These are phyloP conservation scores for Leptodirus hochenwartii DNA, from an alignment of 2,888 invertebrate genomes.

Conservation along the genomic window DNA sequence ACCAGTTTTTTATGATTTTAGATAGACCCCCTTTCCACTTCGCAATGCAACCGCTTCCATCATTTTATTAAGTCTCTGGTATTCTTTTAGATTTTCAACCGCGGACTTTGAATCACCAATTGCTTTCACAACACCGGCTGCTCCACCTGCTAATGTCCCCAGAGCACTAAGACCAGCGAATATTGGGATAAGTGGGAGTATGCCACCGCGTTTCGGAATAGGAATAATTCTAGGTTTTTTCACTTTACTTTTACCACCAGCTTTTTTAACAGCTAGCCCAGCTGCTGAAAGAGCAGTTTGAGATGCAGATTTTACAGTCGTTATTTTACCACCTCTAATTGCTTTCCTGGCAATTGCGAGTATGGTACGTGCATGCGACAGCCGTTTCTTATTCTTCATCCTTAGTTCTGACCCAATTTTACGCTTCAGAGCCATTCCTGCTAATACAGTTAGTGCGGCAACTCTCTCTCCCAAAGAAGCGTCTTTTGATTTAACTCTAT, in stretches of 20 bases:
- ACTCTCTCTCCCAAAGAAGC: no score
- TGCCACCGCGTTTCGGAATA: constrained; percentile 16
- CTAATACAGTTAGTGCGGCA: no score
- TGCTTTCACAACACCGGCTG: constrained; percentile 20
- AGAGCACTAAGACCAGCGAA: constrained; percentile 20
- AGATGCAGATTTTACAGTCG: not conserved
- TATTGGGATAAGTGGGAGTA: constrained; percentile 20
- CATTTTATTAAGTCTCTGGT: constrained; percentile 19
- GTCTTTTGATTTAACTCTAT: no score
- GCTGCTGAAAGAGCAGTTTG: constrained; percentile 1
- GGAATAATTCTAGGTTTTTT: constrained; percentile 7
- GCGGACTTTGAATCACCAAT: constrained; percentile 19
- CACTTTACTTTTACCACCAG: constrained; percentile 13
- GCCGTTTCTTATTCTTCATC: no score
- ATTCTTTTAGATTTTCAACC: constrained; percentile 18
- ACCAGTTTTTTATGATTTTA: constrained; percentile 7
- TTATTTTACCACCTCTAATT: no score
- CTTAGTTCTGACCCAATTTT: no score
- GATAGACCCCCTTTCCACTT: constrained; percentile 10
- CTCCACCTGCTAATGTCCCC: constrained; percentile 21
- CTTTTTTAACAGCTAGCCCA: not conserved
- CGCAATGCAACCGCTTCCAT: constrained; percentile 23
- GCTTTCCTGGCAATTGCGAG: no score
- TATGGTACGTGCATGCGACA: no score
- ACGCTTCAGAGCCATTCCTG: no score